Conservation (phyloP, 2,797 vertebrate genomes). For the Xenops minutus region DNA sequence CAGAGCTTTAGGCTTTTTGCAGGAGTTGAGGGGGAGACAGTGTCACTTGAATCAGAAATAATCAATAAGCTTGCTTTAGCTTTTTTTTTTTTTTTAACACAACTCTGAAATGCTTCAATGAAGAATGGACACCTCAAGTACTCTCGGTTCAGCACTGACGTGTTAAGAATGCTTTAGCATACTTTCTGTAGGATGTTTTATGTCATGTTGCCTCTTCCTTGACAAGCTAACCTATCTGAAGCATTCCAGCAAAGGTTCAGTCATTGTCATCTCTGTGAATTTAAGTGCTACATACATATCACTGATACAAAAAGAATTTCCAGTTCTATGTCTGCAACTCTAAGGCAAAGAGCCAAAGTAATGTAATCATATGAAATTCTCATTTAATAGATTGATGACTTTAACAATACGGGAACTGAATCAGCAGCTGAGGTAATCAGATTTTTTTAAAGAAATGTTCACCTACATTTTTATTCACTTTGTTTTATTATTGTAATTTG, state of each 20-base stretch:
- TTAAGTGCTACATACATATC: neutral
- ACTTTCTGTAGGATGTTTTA: neutral
- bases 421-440: slow-evolving; percentile 82
- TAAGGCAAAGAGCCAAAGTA: slow-evolving; percentile 72
- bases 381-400: slow-evolving; percentile 86
- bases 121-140: neutral
- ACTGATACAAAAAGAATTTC: slow-evolving; percentile 66
- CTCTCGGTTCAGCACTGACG: neutral
- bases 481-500: slow-evolving; percentile 28
- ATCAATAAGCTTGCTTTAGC: neutral
- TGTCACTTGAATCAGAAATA: neutral
- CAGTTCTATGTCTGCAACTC: slow-evolving; percentile 67
- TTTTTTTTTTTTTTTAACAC: neutral
- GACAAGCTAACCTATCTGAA: neutral
- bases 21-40: neutral
- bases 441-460: slow-evolving; percentile 75
- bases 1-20: neutral
- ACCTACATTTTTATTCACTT: slow-evolving; percentile 69
- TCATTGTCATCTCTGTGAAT: neutral
- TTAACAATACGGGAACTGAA: slow-evolving; percentile 81
- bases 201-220: neutral
- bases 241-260: neutral
- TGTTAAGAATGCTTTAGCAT: neutral
- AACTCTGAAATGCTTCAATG: neutral
- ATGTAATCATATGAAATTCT: slow-evolving; percentile 82